Percentiles rank a stretch among this genome's conserved stretches.
phyloP scores from a whole-genome alignment of 2,797 vertebrate species.

The Oryzias sinensis region DNA sequence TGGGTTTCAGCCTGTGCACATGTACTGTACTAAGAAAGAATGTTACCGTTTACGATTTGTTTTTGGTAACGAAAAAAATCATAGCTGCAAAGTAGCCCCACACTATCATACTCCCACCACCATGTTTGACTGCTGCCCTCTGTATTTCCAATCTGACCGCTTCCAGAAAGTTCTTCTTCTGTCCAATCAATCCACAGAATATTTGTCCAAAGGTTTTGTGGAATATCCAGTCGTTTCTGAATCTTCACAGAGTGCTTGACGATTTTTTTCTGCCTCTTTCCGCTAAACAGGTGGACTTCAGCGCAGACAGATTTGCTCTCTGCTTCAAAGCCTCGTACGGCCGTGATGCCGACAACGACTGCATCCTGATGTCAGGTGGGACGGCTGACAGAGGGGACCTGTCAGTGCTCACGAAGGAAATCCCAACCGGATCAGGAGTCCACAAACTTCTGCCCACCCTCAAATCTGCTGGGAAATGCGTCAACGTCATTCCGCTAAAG shows the following conservation, averaged over 20 bases:
- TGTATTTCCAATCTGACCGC: too few species aligned
- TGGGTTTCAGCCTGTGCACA: too few species aligned
- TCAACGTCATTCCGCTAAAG: slow-evolving; percentile 48
- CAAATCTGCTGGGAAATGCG: slow-evolving; percentile 39
- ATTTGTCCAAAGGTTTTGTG: neutral
- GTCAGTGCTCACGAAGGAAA: slow-evolving; percentile 12
- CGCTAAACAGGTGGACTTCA: slow-evolving; percentile 32
- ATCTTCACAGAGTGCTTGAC: neutral
- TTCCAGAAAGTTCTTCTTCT: too few species aligned
- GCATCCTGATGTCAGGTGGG: slow-evolving; percentile 52
- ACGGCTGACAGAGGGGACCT: slow-evolving; percentile 39
- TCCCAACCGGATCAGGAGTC: slow-evolving; percentile 48
- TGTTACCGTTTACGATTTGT: too few species aligned
- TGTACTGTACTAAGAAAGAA: too few species aligned
- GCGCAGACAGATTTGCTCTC: slow-evolving; percentile 24
- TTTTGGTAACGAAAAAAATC: too few species aligned
- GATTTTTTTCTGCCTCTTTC: neutral
- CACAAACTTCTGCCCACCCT: slow-evolving; percentile 46
- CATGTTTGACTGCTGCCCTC: too few species aligned
- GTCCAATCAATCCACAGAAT: too few species aligned
- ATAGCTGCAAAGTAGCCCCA: too few species aligned
- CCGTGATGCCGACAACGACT: slow-evolving; percentile 36
- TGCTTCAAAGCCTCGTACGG: slow-evolving; percentile 43
- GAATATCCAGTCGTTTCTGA: neutral
- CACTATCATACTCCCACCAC: too few species aligned